Evolutionary conservation across 2,113 vertebrate genomes (phyloP), one percentile per base, ranked within the genome.

Genomic region (Amphiprion ocellaris): DNA sequence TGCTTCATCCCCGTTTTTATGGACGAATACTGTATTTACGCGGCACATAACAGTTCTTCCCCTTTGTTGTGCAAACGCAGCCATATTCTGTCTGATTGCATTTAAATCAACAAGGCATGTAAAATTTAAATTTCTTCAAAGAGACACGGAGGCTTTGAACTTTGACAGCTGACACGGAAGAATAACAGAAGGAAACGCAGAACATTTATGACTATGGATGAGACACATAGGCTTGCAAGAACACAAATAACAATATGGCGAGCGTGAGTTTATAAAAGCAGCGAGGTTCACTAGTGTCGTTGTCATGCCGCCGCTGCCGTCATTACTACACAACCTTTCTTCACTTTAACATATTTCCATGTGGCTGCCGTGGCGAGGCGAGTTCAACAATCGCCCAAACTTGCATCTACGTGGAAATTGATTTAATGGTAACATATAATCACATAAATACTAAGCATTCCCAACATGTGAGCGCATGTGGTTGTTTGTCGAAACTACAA

Each of bases 91-190:
- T 79, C 87, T 91, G 87, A 91, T 88, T 91, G 84, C 85, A 77
- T 93, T 92, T 84, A 82, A 92, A 87, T 88, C 79, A 82, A 80
- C 69, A 83, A 58, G 61, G 53, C 70, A 82, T 78, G 83, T 87
- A 65, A 82, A 79, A 91, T 89, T 88, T 61, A 86, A 66, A 87
- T 86, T 85, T 93, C 89, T 90, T 92, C 89, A 92, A 92, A 93
- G 88, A 90, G 90, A 89, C 85, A 87, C 46, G 4, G 70, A 84
- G 77, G 69, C 90, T 93, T 93, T 93, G 90, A 93, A 90, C 90
- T 93, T 83, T 92, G 89, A 90, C 91, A 82, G 88, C 83, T 89
- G 86, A 91, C 87, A 77, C 46, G 37, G 74, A 87, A 82, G 84
- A 88, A 86, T 78, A 84, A 81, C 76, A 78, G 79, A 81, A 85